phyloP scores from a whole-genome alignment of 2,797 vertebrate genomes.

The Erithacus rubecula region DNA sequence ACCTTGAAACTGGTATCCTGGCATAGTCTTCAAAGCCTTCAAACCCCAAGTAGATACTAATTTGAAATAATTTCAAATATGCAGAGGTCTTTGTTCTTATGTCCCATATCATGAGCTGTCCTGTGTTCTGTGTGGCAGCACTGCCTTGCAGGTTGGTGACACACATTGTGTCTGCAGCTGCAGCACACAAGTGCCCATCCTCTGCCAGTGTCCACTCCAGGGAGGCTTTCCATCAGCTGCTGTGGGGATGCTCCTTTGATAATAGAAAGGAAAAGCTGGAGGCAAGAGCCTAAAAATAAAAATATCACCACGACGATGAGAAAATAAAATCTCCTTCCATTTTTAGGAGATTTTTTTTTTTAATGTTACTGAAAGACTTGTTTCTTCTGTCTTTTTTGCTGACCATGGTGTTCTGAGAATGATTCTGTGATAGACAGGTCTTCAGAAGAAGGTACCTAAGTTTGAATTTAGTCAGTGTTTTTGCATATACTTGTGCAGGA shows the following conservation, averaged over 20 bases:
- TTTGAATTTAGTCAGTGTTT: neutral
- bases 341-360: slow-evolving; percentile 52
- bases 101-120: neutral
- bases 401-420: slow-evolving; percentile 40
- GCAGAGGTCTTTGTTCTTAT: neutral
- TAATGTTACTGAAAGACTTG: slow-evolving; percentile 19
- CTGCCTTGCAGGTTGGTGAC: neutral
- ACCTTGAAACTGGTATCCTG: neutral
- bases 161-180: neutral
- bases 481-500: slow-evolving; percentile 20
- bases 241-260: neutral
- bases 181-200: neutral
- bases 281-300: slow-evolving; percentile 42
- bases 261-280: neutral
- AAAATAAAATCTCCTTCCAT: neutral
- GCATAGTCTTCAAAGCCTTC: neutral
- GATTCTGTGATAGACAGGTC: slow-evolving; percentile 18
- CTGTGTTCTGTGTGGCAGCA: neutral
- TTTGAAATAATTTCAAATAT: neutral
- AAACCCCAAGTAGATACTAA: neutral
- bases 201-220: neutral
- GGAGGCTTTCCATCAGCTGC: neutral
- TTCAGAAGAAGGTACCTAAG: slow-evolving; percentile 26
- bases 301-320: neutral
- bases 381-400: slow-evolving; percentile 46